Conservation (phyloP, 1,140 invertebrate species). For the Trichonephila clavipes region DNA sequence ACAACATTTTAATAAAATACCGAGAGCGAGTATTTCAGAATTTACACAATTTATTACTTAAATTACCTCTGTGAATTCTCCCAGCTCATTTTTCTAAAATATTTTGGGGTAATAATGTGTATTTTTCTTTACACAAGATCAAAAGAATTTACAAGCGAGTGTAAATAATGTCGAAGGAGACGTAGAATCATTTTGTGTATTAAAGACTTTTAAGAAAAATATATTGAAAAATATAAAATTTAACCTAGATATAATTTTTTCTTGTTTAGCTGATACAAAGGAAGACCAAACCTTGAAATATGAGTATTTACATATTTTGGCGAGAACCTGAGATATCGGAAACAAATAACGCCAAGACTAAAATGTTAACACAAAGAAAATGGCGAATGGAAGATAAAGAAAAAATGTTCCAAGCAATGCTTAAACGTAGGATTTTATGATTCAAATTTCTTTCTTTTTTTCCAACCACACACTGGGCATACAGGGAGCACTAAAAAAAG, state of each 20-base stretch:
- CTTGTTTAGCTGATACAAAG: background rate
- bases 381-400: background rate
- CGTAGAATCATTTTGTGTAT: too few species aligned
- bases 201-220: background rate
- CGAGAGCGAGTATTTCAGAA: too few species aligned
- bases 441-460: slow-evolving; percentile 13
- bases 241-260: background rate
- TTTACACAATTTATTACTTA: too few species aligned
- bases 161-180: too few species aligned
- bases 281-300: background rate
- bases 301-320: slow-evolving; percentile 36
- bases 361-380: slow-evolving; percentile 6
- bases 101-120: too few species aligned
- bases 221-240: background rate
- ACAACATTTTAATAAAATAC: too few species aligned
- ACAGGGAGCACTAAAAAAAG: background rate
- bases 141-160: too few species aligned
- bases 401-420: background rate
- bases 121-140: too few species aligned
- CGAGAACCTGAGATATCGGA: slow-evolving; percentile 3
- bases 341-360: slow-evolving; percentile 24
- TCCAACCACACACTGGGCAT: too few species aligned
- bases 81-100: too few species aligned
- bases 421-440: slow-evolving; percentile 39
- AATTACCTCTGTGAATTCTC: too few species aligned